Evolutionary conservation across 1,140 invertebrate genomes (phyloP).

Genomic region (Neodiprion lecontei): DNA sequence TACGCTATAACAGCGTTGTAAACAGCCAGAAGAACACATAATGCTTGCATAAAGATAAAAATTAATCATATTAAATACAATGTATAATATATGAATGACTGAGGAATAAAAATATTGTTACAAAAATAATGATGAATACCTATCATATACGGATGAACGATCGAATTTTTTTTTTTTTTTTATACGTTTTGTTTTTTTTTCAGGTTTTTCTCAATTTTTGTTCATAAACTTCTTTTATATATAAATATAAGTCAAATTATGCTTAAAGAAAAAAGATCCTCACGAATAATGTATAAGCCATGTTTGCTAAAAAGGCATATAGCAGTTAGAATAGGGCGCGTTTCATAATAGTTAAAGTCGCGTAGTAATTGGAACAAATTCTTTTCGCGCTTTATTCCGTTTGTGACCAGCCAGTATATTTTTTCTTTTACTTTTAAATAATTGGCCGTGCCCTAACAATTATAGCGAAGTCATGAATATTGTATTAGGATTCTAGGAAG

Average conservation of each 20-base stretch:
- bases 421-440: neutral
- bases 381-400: neutral
- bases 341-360: conserved; percentile 22
- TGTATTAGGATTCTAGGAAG: conserved; percentile 53
- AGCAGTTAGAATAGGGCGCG: conserved; percentile 22
- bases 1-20: conserved; percentile 41
- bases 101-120: conserved; percentile 39
- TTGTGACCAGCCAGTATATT: conserved; percentile 3
- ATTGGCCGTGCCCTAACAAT: conserved; percentile 34
- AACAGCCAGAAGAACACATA: conserved; percentile 49
- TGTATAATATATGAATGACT: conserved; percentile 31
- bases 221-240: conserved; percentile 19
- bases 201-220: conserved; percentile 24
- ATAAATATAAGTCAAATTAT: conserved; percentile 23
- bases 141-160: conserved; percentile 27
- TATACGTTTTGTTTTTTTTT: conserved; percentile 20
- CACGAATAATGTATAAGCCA: conserved; percentile 27
- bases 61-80: conserved; percentile 33
- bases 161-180: conserved; percentile 24
- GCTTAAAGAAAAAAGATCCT: conserved; percentile 23
- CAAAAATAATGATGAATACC: conserved; percentile 38
- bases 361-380: conserved; percentile 4
- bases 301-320: conserved; percentile 25
- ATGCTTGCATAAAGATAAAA: conserved; percentile 39
- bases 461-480: conserved; percentile 24